Percentiles rank a stretch among this genome's conserved stretches.
Conservation (phyloP, 2,113 vertebrate genomes). For the Saguinus midas region DNA sequence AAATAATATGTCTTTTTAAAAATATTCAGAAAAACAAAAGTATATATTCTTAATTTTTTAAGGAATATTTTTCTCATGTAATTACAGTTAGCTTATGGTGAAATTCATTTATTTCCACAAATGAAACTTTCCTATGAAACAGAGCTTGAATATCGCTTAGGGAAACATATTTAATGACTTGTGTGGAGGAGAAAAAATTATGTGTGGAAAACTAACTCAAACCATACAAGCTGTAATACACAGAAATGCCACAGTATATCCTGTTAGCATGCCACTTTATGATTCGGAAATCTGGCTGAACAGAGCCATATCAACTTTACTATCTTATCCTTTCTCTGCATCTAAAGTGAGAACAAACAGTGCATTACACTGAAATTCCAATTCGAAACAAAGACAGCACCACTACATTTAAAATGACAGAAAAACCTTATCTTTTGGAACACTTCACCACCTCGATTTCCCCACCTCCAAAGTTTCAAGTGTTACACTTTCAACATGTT, state of each 20-base stretch:
- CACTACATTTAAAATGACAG: background rate
- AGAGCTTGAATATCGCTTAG: constrained; percentile 49
- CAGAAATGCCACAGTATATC: constrained; percentile 28
- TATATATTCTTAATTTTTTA: constrained; percentile 2
- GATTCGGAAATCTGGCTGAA: constrained; percentile 58
- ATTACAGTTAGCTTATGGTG: background rate
- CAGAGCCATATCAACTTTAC: constrained; percentile 48
- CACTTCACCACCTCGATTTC: background rate
- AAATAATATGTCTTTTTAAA: background rate
- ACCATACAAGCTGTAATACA: constrained; percentile 11
- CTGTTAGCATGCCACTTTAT: constrained; percentile 28
- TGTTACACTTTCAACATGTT: constrained; percentile 13
- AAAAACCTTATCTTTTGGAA: background rate
- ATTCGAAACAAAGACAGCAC: constrained; percentile 50
- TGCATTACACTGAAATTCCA: constrained; percentile 35
- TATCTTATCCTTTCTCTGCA: constrained; percentile 23
- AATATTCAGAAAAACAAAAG: constrained; percentile 6
- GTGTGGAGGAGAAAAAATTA: background rate
- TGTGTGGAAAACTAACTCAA: constrained; percentile 45
- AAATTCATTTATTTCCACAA: constrained; percentile 33
- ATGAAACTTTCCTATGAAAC: constrained; percentile 43
- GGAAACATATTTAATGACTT: constrained; percentile 34
- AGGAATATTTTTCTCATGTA: background rate
- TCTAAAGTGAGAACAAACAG: background rate
- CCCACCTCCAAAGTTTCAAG: constrained; percentile 33